A percentile compares a stretch with the other conserved stretches of the same genome.
Conservation (phyloP, 2,797 vertebrate species). For the Sebastes oblongus region DNA sequence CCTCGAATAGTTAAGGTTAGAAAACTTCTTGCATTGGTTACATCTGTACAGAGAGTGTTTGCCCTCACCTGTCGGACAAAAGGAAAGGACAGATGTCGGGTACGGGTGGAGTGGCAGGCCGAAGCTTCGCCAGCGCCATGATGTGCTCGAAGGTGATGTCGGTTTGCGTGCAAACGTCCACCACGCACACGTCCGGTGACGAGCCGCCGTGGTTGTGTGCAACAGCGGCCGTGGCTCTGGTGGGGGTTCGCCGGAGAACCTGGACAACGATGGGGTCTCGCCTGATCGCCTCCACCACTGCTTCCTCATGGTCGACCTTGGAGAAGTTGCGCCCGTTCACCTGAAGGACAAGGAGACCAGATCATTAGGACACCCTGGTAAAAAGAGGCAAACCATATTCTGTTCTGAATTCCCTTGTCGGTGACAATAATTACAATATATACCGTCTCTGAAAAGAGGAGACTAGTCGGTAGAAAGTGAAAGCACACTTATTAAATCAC, state of each 20-base stretch:
- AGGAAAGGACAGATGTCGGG: conserved; percentile 96
- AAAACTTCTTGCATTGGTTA: neutral
- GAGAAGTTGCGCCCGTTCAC: conserved; percentile 94
- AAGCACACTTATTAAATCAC: neutral
- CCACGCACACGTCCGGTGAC: conserved; percentile 83
- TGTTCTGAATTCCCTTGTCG: neutral
- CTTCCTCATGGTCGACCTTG: conserved; percentile 90
- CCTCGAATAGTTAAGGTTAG: no score
- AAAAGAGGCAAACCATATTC: neutral
- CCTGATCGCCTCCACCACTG: conserved; percentile 89
- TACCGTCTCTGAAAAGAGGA: neutral
- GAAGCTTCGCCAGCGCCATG: conserved; percentile 92
- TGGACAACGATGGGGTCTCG: conserved; percentile 96
- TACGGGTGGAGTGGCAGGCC: conserved; percentile 91
- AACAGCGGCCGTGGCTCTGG: conserved; percentile 45
- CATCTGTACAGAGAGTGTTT: neutral
- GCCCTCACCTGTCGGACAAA: conserved; percentile 92
- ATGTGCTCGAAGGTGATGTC: conserved; percentile 98
- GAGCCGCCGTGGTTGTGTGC: conserved; percentile 66
- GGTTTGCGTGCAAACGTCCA: conserved; percentile 93
- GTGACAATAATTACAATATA: neutral
- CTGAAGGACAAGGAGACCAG: conserved; percentile 64
- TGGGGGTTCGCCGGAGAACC: conserved; percentile 86
- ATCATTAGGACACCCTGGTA: neutral
- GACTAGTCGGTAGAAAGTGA: neutral